Evolutionary conservation across 2,113 vertebrate species (phyloP).

Genomic region (Psilopsiagon aymara): DNA sequence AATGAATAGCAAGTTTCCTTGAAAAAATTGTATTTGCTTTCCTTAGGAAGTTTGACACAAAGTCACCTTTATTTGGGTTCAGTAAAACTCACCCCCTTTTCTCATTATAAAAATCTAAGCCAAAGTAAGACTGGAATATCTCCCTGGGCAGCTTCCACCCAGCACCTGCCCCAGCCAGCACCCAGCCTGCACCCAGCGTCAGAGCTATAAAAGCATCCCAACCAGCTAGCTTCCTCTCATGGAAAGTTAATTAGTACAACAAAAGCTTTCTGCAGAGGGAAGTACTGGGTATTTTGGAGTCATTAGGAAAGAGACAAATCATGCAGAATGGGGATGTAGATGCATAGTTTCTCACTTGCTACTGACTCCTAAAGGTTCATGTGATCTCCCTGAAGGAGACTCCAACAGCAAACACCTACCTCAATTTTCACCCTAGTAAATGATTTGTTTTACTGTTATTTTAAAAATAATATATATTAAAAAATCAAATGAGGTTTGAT

Average conservation of each 20-base stretch:
- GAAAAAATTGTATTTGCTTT: not conserved
- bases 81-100: conserved; percentile 39
- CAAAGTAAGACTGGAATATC: conserved; percentile 43
- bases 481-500: not conserved
- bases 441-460: not conserved
- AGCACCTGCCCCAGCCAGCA: not conserved
- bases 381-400: conserved; percentile 35
- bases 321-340: not conserved
- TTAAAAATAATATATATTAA: not conserved
- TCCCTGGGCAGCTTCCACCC: conserved; percentile 44
- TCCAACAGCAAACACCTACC: not conserved
- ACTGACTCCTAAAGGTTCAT: conserved; percentile 31
- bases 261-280: conserved; percentile 86
- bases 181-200: conserved; percentile 36
- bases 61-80: not conserved
- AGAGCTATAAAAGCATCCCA: conserved; percentile 84
- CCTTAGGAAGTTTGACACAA: not conserved
- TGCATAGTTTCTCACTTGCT: not conserved
- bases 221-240: conserved; percentile 88
- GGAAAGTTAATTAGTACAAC: conserved; percentile 87
- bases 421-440: conserved; percentile 29
- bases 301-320: conserved; percentile 81
- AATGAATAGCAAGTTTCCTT: not conserved
- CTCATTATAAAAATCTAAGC: not conserved
- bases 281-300: conserved; percentile 83